Conservation (phyloP, 2,888 invertebrate species). For the Sabatieria punctata region DNA sequence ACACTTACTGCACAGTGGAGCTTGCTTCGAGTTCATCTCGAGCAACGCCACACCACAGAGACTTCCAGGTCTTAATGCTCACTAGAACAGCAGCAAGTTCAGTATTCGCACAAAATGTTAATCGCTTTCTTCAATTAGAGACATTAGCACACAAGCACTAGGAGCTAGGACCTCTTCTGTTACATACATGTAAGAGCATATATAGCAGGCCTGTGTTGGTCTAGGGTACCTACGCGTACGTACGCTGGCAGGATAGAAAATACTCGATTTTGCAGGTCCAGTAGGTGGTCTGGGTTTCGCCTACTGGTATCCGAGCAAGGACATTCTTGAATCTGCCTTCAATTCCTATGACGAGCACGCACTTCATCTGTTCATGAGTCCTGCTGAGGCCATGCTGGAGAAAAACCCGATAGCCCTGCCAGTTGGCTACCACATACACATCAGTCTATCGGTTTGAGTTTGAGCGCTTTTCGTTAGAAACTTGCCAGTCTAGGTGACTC, state of each 20-base stretch:
- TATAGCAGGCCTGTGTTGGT: too few species aligned
- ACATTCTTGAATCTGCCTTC: constrained; percentile 1
- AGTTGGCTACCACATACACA: background rate
- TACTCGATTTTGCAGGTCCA: constrained; percentile 1
- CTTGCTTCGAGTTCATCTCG: constrained; percentile 5
- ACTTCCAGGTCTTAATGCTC: background rate
- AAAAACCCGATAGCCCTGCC: constrained; percentile 4
- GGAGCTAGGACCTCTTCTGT: too few species aligned
- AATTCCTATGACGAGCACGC: constrained; percentile 7
- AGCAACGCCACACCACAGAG: background rate
- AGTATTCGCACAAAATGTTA: too few species aligned
- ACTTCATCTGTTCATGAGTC: constrained; percentile 4
- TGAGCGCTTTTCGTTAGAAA: background rate
- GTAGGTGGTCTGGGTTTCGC: constrained; percentile 7
- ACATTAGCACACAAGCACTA: too few species aligned
- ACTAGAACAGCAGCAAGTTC: too few species aligned
- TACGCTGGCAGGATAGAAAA: too few species aligned
- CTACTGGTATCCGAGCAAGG: constrained; percentile 6
- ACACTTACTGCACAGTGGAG: constrained; percentile 1
- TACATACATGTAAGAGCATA: too few species aligned
- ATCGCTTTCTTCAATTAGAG: too few species aligned
- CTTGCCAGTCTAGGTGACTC: background rate
- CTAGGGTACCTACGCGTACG: too few species aligned
- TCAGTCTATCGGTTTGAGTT: background rate
- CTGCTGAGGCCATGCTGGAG: constrained; percentile 7